Evolutionary conservation across 2,113 vertebrate genomes (phyloP), one percentile per base, ranked within the genome.

Genomic region (Hiodon tergisus): DNA sequence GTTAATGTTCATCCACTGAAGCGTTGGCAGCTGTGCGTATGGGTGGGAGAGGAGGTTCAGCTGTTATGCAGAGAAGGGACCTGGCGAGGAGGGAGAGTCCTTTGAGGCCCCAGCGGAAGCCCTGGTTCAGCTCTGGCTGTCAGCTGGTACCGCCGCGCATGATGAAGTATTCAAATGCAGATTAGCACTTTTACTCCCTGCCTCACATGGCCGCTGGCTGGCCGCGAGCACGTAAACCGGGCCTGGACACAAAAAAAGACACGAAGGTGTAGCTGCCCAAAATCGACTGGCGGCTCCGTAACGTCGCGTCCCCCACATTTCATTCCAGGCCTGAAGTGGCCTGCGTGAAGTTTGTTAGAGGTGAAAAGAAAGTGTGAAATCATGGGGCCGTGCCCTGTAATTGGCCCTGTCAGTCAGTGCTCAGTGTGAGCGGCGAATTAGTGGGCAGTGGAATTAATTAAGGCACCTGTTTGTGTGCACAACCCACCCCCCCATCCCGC

Each of bases 181-280:
- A 73, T 78, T 70, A 78, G 14, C 57, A 68, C 51, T 46, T 59
- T 47, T 77, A 6, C 48, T 50, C 58, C 8, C 17, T 6, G 13
- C 17, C 14, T 74, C 77, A 78, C 72, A 74, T 74, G 72, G 70
- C 66, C 51, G 46, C 50, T 68, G 67, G 72, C 46, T 52, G 9
- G 52, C 57, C 17, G 3, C 7, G 31, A n/a, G 8, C 59, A 57
- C 69, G 72, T 72, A 58, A 74, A 62, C 51, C 70, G 66, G 58
- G 52, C 52, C 52, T 0, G 31, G 31, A 31, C 31, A 31, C 31
- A 31, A 31, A 31, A 31, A 31, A 73, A 9, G 3, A 2, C 50
- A 52, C 60, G 46, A 48, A 47, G 48, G 72, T 46, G 72, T 7
- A 53, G 50, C 59, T 54, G 50, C 60, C 17, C 48, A 46, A 17